phyloP scores from a whole-genome alignment of 2,113 vertebrate genomes.

The Erinaceus europaeus region DNA sequence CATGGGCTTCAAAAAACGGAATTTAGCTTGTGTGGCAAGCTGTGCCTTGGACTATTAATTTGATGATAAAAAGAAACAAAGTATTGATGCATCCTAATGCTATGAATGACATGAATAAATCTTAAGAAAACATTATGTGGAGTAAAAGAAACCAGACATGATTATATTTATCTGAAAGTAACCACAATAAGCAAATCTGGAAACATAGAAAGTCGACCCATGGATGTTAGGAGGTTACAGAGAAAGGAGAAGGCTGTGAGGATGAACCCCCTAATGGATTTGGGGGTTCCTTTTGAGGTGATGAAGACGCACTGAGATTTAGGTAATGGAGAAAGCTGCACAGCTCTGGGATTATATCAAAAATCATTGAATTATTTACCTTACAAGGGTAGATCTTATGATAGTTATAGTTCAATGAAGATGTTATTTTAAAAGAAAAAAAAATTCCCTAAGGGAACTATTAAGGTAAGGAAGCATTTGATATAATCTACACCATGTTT shows the following conservation, averaged over 20 bases:
- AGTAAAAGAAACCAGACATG: background rate
- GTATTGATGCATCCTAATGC: background rate
- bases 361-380: background rate
- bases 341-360: background rate
- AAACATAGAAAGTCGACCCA: background rate
- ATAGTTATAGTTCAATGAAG: background rate
- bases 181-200: background rate
- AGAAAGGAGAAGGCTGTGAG: background rate
- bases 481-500: background rate
- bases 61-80: background rate
- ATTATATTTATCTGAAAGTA: background rate
- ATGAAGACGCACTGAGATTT: background rate
- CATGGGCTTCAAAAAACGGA: too few species aligned
- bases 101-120: background rate
- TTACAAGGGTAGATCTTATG: background rate
- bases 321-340: background rate
- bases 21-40: too few species aligned
- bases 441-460: background rate
- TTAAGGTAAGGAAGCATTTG: background rate
- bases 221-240: too few species aligned
- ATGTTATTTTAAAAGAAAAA: background rate
- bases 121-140: background rate
- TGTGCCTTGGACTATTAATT: background rate
- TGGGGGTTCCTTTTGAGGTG: background rate
- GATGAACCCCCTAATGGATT: background rate